Evolutionary conservation across 2,113 vertebrate genomes (phyloP), one percentile per base, ranked within the genome.

Genomic region (Hystrix cristata): DNA sequence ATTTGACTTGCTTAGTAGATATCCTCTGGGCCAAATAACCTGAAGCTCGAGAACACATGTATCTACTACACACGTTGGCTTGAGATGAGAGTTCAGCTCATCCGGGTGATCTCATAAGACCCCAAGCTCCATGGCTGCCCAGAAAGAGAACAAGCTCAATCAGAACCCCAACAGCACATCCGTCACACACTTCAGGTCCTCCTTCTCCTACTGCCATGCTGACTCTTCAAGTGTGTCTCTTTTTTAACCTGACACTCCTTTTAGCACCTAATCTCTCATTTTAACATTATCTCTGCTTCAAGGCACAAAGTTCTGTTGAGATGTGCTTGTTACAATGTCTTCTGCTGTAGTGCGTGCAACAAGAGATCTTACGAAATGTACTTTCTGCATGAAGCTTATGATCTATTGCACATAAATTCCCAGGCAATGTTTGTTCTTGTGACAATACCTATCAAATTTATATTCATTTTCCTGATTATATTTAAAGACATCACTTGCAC

Each of bases 181-280:
- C 31, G 29, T 2, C 3, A 16, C 18, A 59, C 25, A 7, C 62
- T 46, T 51, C 21, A 60, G 4, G 65, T 3, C 16, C 34, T 13
- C 34, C 23, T 5, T 21, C 1, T 1, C 0, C 4, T 19, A 38
- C 3, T 5, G 1, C 9, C 64, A 0, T 19, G 11, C 16, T 21
- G 7, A 74, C 31, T 1, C 1, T 18, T 76, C 18, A 65, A 27
- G 1, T 14, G 3, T n/a, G 10, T 79, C 46, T 83, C 5, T 2
- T 51, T 5, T 79, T 13, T 43, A 21, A 18, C 59, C 38, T 71
- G 29, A 12, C 23, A 34, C 69, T 90, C 9, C n/a, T 91, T 53
- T 65, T 53, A 88, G 4, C 12, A 64, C 1, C 2, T 87, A 62
- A 0, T 13, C 8, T 55, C 15, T 34, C 23, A 16, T 10, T 86